Base-by-base conservation (phyloP, 1,140 invertebrate species). In the Drosophila athabasca region DNA sequence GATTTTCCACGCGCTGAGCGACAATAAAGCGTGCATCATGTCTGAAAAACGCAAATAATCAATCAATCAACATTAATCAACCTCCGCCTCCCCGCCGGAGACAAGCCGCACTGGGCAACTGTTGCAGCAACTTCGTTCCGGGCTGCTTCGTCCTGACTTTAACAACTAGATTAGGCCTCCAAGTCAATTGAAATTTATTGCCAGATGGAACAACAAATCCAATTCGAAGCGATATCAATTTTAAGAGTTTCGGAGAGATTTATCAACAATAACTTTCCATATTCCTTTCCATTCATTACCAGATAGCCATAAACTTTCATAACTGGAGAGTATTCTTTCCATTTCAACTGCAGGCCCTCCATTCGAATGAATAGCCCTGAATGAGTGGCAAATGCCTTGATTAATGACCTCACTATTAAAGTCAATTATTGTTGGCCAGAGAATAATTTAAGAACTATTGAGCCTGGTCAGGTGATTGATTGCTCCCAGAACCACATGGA, bases 41-140 rank as follows among this genome's bases (percentile, higher is more conserved):
- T 84, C 84, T 81, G 73, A 89, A 90, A 81, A 90, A 84, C 87
- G 85, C 80, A 88, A 89, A 89, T 89, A 89, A 89, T 90, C 85
- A 89, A 89, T 89, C 84, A 89, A 89, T 89, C 84, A 89, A 65
- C 87, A 89, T 89, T 89, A 89, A 90, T 89, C 84, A 87, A 81
- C 72, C 66, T 61, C 48, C 17, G 52, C 22, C n/a, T n/a, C 43
- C 48, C 46, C 43, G 44, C 17, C 17, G 17, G 17, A 50, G 53
- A 65, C 70, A 65, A 54, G 46, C 62, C 43, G 29, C 44, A 59
- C 44, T 45, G 50, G 61, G 72, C 73, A 85, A 71, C 65, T 64
- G 58, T 85, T 80, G 65, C 62, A 74, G 58, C 53, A 39, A 39
- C 35, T 39, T 39, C 39, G 72, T 62, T 62, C 24, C 5, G 24